These are phyloP conservation scores for Manacus vitellinus DNA, from an alignment of 2,113 vertebrate species.

Conservation along the genomic window DNA sequence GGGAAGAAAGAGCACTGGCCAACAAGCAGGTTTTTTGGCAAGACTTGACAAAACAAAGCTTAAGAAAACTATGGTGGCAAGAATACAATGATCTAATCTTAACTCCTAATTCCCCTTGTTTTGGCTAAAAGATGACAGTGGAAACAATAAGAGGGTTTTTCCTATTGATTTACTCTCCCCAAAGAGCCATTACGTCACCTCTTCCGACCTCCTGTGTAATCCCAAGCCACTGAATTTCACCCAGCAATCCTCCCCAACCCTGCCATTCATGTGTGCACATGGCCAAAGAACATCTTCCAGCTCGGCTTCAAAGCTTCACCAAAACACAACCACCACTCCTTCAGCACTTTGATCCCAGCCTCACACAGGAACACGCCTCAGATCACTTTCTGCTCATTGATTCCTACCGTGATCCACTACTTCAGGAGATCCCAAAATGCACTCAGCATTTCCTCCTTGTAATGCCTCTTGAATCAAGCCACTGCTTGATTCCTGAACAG, in stretches of 20 bases:
- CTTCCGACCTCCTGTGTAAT: neutral
- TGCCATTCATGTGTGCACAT: neutral
- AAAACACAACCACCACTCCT: neutral
- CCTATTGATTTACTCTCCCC: neutral
- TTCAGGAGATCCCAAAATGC: neutral
- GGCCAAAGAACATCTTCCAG: neutral
- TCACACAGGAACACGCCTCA: fast-evolving
- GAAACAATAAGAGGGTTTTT: neutral
- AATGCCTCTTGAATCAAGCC: neutral
- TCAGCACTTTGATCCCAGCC: neutral
- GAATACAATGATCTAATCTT: neutral
- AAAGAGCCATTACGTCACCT: neutral
- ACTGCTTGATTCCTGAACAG: neutral
- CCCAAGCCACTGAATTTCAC: neutral
- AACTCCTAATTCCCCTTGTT: neutral
- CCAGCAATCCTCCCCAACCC: neutral
- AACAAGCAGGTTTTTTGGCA: neutral
- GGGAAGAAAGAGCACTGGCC: neutral
- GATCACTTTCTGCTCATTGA: neutral
- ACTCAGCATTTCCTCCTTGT: neutral
- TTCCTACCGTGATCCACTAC: neutral
- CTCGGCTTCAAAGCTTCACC: neutral
- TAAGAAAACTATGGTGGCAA: neutral
- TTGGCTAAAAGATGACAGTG: neutral
- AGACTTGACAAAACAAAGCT: neutral